Percentiles rank a stretch among this genome's conserved stretches.
Conservation (phyloP, 1,140 invertebrate species). For the Microplitis mediator region DNA sequence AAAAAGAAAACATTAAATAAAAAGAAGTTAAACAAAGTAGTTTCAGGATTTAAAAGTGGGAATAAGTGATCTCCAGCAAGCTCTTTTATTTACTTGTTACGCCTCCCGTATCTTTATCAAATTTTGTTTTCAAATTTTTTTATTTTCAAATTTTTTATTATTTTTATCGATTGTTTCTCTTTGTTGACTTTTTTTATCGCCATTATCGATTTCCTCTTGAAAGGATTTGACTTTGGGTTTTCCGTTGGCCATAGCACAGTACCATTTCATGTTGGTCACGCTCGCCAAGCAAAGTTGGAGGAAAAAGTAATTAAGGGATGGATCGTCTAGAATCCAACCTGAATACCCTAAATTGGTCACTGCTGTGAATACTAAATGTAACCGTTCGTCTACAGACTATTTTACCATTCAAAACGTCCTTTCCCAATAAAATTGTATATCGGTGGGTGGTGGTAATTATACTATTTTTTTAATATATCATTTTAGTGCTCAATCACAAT, state of each 20-base stretch:
- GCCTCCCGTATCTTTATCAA: not conserved
- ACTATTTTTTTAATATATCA: too few species aligned
- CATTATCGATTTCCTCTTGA: conserved; percentile 24
- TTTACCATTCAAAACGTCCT: not conserved
- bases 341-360: conserved; percentile 30
- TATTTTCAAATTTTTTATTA: not conserved
- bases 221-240: conserved; percentile 19
- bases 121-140: not conserved
- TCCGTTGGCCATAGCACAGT: not conserved
- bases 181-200: conserved; percentile 17
- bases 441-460: too few species aligned
- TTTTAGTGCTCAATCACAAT: too few species aligned
- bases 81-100: conserved; percentile 9
- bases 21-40: not conserved
- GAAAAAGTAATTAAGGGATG: conserved; percentile 38
- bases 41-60: not conserved
- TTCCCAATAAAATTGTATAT: not conserved
- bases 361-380: conserved; percentile 26
- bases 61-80: not conserved
- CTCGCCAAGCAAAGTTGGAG: conserved; percentile 33
- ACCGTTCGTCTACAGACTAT: not conserved
- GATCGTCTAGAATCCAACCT: conserved; percentile 30
- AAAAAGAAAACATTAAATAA: not conserved
- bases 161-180: not conserved
- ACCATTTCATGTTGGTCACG: conserved; percentile 37